phyloP scores from a whole-genome alignment of 1,140 invertebrate species.

The Aphelenchoides avenae region DNA sequence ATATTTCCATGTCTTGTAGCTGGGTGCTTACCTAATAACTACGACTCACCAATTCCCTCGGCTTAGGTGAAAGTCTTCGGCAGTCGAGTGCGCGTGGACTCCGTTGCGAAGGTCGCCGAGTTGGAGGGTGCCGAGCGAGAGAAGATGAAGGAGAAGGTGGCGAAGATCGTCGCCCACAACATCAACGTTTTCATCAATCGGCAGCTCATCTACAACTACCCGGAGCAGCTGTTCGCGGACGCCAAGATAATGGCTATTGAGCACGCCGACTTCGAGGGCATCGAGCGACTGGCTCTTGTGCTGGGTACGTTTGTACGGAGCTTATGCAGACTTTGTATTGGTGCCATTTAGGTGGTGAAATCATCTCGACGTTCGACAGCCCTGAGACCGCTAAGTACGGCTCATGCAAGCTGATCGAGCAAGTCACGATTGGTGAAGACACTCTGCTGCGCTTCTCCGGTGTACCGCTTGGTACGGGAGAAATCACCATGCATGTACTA shows the following conservation, averaged over 20 bases:
- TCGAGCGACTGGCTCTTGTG: constrained; percentile 90
- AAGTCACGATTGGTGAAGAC: constrained; percentile 97
- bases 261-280: constrained; percentile 98
- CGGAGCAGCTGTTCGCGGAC: constrained; percentile 98
- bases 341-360: constrained; percentile 81
- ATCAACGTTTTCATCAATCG: constrained; percentile 97
- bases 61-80: constrained; percentile 73
- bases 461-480: constrained; percentile 53
- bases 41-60: background rate
- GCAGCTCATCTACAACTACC: constrained; percentile 99
- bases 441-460: constrained; percentile 86
- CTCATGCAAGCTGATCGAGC: constrained; percentile 88
- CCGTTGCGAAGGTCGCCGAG: constrained; percentile 94
- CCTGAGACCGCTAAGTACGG: constrained; percentile 87
- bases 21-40: no score
- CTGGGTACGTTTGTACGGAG: constrained; percentile 66
- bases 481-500: constrained; percentile 8
- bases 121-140: constrained; percentile 95
- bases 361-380: constrained; percentile 94
- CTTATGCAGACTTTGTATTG: constrained; percentile 14
- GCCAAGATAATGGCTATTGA: constrained; percentile 98
- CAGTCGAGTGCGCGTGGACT: constrained; percentile 91
- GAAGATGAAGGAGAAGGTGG: constrained; percentile 95
- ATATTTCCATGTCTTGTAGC: no score
- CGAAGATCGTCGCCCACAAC: constrained; percentile 89